These are phyloP conservation scores for Dipodomys merriami DNA, from an alignment of 2,113 vertebrate species.

Conservation along the genomic window DNA sequence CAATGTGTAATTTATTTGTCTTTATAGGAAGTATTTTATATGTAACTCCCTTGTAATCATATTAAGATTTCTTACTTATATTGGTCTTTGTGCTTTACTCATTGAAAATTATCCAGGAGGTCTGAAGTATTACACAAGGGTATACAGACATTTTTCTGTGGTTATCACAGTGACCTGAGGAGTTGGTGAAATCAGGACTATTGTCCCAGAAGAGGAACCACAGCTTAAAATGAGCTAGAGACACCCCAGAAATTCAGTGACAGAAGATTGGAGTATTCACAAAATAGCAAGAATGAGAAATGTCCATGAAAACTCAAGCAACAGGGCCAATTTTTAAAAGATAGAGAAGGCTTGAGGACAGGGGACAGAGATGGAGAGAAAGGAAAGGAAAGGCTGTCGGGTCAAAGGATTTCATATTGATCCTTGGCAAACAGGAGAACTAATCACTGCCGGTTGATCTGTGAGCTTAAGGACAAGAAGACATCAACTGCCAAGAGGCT, in stretches of 20 bases:
- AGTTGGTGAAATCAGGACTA: not conserved
- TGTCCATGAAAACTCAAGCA: not conserved
- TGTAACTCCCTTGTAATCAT: not conserved
- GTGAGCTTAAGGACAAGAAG: not conserved
- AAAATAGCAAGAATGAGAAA: not conserved
- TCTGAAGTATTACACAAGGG: not conserved
- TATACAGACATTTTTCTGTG: not conserved
- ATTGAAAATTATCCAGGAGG: not conserved
- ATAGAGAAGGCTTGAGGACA: rapidly evolving
- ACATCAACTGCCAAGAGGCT: conserved; percentile 46
- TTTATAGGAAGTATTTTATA: not conserved
- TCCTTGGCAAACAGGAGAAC: conserved; percentile 6
- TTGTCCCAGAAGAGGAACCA: not conserved
- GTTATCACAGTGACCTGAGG: not conserved
- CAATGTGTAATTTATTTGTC: not conserved
- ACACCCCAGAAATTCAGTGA: not conserved
- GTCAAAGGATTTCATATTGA: conserved; percentile 33
- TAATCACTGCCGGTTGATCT: not conserved
- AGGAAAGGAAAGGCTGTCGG: not conserved
- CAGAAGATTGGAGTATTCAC: not conserved
- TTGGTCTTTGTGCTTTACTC: not conserved
- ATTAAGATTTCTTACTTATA: not conserved
- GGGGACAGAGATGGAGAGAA: rapidly evolving
- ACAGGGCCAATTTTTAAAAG: not conserved
- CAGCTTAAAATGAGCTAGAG: not conserved